A percentile compares a stretch with the other conserved stretches of the same genome.
Evolutionary conservation across 2,797 vertebrate genomes (phyloP).

Genomic region (Xenentodon cancila): DNA sequence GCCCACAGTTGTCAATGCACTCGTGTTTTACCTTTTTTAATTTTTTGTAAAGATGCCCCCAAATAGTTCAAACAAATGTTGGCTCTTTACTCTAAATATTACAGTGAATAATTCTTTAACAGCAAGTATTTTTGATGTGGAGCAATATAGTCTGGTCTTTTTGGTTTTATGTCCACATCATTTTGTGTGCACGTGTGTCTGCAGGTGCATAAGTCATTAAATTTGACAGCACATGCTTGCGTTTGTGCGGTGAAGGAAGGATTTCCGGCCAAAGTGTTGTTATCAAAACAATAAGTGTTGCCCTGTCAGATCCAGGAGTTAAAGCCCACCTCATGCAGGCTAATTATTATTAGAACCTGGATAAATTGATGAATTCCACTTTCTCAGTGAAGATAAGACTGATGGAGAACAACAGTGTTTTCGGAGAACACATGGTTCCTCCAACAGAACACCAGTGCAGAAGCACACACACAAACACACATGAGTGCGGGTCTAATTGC

Average conservation of each 20-base stretch:
- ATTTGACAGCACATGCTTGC: neutral
- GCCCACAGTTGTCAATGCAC: too few species aligned
- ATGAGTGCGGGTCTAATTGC: slow-evolving; percentile 48
- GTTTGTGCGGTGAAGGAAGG: slow-evolving; percentile 32
- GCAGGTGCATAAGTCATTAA: slow-evolving; percentile 12
- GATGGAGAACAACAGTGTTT: neutral
- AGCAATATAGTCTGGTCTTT: too few species aligned
- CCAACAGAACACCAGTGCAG: neutral
- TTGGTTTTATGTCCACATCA: too few species aligned
- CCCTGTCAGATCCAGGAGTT: slow-evolving; percentile 21
- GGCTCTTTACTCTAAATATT: too few species aligned
- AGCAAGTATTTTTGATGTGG: too few species aligned
- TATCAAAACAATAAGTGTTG: slow-evolving; percentile 30
- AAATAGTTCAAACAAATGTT: too few species aligned
- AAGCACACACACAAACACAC: slow-evolving; percentile 8
- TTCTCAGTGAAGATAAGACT: neutral
- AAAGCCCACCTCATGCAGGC: neutral
- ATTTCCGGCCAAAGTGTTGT: slow-evolving; percentile 34
- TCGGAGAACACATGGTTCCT: neutral
- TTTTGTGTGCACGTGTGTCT: neutral
- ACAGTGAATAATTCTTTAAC: too few species aligned
- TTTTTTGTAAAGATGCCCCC: too few species aligned
- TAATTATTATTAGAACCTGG: slow-evolving; percentile 5
- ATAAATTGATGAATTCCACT: neutral
- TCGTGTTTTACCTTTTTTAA: too few species aligned